Conservation (phyloP, 1,140 invertebrate genomes). For the Eriosoma lanigerum region DNA sequence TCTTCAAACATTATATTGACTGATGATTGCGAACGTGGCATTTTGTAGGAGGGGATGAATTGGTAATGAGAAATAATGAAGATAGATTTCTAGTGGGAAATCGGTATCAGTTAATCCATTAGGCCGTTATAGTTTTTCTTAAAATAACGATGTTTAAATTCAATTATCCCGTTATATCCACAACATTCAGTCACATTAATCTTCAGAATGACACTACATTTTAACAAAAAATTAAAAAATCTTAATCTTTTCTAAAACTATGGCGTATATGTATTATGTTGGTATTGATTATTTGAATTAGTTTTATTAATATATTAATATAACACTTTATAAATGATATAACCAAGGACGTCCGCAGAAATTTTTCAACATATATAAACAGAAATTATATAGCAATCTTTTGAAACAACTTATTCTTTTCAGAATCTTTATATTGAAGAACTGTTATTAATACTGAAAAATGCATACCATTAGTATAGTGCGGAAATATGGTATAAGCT, state of each 20-base stretch:
- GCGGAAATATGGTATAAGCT: not conserved
- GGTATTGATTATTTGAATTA: too few species aligned
- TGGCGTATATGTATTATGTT: too few species aligned
- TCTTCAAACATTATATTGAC: constrained; percentile 30
- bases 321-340: too few species aligned
- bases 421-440: not conserved
- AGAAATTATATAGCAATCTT: too few species aligned
- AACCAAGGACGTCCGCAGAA: too few species aligned
- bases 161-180: not conserved
- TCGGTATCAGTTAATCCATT: constrained; percentile 45
- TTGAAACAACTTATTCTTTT: not conserved
- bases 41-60: constrained; percentile 39
- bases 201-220: constrained; percentile 11
- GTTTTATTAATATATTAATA: too few species aligned
- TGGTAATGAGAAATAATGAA: constrained; percentile 49
- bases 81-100: constrained; percentile 36
- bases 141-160: constrained; percentile 39
- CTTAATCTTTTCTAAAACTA: too few species aligned
- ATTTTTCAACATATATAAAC: not conserved
- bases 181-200: constrained; percentile 26
- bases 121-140: not conserved
- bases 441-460: constrained; percentile 14
- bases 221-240: not conserved
- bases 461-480: not conserved
- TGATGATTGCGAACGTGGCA: constrained; percentile 5